These are phyloP conservation scores for Hippocampus kuda DNA, from an alignment of 2,797 vertebrate species.

Conservation along the genomic window DNA sequence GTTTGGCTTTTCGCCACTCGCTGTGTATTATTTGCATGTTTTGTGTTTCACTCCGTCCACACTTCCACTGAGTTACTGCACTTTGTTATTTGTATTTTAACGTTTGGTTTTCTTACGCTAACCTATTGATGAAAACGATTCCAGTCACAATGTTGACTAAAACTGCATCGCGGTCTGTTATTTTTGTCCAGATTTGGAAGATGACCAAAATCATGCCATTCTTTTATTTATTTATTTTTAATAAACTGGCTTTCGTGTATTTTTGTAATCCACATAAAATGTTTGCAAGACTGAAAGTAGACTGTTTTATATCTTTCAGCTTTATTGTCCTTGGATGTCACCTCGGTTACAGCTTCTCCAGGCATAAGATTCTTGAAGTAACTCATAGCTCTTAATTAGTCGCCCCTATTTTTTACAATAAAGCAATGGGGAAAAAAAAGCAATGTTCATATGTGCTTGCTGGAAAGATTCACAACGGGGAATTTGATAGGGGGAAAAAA, in stretches of 20 bases:
- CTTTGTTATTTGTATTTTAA: conserved; percentile 37
- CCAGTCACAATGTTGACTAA: conserved; percentile 22
- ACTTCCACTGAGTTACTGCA: conserved; percentile 34
- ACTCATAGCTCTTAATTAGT: conserved; percentile 35
- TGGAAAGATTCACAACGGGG: neutral
- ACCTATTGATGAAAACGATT: conserved; percentile 24
- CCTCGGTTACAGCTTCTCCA: neutral
- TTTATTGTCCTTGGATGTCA: neutral
- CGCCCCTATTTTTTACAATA: conserved; percentile 46
- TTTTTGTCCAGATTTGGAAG: conserved; percentile 12
- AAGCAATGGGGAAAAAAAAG: conserved; percentile 38
- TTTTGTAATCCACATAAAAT: conserved; percentile 13
- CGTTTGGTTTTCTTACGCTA: conserved; percentile 29
- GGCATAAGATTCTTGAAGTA: conserved; percentile 32
- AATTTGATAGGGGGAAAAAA: neutral
- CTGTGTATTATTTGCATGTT: conserved; percentile 27
- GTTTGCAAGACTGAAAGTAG: conserved; percentile 8
- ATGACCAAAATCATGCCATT: neutral
- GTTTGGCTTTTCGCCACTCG: neutral
- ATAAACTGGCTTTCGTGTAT: conserved; percentile 21
- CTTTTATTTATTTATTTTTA: conserved; percentile 12
- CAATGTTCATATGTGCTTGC: neutral
- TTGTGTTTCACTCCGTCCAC: conserved; percentile 11
- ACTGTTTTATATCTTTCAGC: conserved; percentile 8
- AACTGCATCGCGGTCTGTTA: conserved; percentile 20